Evolutionary conservation across 2,888 invertebrate genomes (phyloP).

Genomic region (Temnothorax unifasciatus): DNA sequence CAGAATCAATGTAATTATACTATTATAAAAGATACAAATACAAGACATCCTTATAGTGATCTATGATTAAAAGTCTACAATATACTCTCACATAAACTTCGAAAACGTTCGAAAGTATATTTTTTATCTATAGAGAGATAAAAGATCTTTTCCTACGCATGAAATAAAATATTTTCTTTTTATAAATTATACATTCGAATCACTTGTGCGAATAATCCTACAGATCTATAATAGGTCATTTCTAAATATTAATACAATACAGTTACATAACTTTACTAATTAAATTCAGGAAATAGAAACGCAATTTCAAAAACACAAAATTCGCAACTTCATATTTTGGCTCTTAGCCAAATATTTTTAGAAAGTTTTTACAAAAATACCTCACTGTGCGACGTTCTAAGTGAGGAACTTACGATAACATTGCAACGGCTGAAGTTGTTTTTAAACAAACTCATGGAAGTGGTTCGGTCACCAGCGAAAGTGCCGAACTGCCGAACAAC

Average conservation of each 20-base stretch:
- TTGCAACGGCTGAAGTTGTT: conserved; percentile 38
- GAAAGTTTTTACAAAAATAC: conserved; percentile 20
- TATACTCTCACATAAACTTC: neutral
- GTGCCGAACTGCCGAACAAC: conserved; percentile 47
- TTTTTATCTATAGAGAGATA: neutral
- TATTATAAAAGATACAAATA: neutral
- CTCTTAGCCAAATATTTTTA: neutral
- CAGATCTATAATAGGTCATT: neutral
- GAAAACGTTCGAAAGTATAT: neutral
- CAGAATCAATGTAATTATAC: neutral
- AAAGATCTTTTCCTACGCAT: neutral
- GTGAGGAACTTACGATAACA: conserved; percentile 50
- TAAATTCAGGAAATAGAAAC: neutral
- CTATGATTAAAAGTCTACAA: neutral
- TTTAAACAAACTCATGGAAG: conserved; percentile 57
- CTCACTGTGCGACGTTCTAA: neutral
- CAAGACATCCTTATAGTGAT: too few relatives aligned
- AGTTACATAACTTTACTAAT: neutral
- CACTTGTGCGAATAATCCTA: neutral
- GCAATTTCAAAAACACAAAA: neutral
- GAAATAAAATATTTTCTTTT: neutral
- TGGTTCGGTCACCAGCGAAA: conserved; percentile 58
- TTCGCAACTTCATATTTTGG: neutral
- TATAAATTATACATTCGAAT: neutral
- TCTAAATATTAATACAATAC: neutral